These are phyloP conservation scores for Rhinophrynus dorsalis DNA, from an alignment of 2,797 vertebrate genomes.

Conservation along the genomic window DNA sequence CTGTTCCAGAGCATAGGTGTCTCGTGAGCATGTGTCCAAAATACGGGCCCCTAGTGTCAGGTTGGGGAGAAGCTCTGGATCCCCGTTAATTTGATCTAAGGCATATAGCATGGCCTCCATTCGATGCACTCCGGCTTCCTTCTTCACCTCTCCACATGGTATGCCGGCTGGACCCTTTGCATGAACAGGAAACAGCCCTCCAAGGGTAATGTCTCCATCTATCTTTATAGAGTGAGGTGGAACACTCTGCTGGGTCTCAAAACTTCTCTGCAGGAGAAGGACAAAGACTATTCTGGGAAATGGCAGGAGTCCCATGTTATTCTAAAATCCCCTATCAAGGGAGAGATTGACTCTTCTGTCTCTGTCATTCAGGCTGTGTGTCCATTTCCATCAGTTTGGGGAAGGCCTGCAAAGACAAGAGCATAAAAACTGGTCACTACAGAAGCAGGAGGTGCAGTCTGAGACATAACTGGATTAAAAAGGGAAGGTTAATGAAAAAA, in stretches of 20 bases:
- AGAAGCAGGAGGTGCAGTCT: too few species aligned
- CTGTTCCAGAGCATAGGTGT: constrained; percentile 89
- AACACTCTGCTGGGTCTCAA: constrained; percentile 64
- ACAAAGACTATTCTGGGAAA: background rate
- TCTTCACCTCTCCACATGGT: constrained; percentile 82
- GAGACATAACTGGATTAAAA: background rate
- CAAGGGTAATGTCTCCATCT: constrained; percentile 81
- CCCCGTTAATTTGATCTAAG: constrained; percentile 83
- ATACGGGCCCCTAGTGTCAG: constrained; percentile 83
- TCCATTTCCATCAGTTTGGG: background rate
- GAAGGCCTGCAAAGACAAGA: background rate
- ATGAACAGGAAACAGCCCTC: constrained; percentile 86
- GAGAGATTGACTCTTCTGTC: background rate
- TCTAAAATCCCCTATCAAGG: constrained; percentile 9
- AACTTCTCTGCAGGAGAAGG: constrained; percentile 16
- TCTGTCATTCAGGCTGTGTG: constrained; percentile 36
- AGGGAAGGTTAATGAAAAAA: too few species aligned
- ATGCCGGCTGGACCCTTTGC: constrained; percentile 77
- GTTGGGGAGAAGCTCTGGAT: constrained; percentile 80
- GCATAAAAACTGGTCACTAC: too few species aligned
- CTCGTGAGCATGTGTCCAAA: constrained; percentile 86
- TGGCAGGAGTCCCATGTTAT: background rate
- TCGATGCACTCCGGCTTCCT: constrained; percentile 87
- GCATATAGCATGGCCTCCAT: constrained; percentile 91
- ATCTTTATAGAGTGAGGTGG: constrained; percentile 82